Conservation (phyloP, 2,888 invertebrate species). For the Lingula anatina region DNA sequence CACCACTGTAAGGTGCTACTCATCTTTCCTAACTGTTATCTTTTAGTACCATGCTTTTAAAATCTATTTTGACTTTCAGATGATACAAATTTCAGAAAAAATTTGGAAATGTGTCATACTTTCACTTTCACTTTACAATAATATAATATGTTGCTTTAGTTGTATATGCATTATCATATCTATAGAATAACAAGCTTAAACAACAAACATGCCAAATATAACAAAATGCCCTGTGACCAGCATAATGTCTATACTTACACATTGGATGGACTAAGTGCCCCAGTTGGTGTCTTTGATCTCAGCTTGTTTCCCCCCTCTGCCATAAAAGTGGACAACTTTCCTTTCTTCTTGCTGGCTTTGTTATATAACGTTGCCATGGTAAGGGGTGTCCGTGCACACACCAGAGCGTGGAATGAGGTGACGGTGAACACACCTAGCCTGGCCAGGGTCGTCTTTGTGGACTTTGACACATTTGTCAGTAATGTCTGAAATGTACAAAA, state of each 20-base stretch:
- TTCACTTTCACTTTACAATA: too few species aligned
- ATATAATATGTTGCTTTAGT: too few species aligned
- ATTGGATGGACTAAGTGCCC: constrained; percentile 8
- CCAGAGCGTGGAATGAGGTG: constrained; percentile 95
- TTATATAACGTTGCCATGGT: constrained; percentile 21
- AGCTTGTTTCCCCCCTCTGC: constrained; percentile 14
- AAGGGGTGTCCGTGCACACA: constrained; percentile 85
- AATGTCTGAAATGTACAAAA: constrained; percentile 69
- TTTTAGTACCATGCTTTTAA: too few species aligned
- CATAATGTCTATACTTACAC: background rate
- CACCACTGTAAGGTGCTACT: too few species aligned
- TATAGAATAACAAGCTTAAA: too few species aligned
- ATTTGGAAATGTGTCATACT: too few species aligned
- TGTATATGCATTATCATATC: too few species aligned
- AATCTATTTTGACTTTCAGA: too few species aligned
- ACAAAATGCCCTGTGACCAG: too few species aligned
- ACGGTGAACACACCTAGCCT: constrained; percentile 96
- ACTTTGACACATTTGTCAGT: constrained; percentile 88
- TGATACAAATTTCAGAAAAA: too few species aligned
- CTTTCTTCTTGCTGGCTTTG: constrained; percentile 30
- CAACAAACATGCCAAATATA: too few species aligned
- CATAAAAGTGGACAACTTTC: constrained; percentile 29
- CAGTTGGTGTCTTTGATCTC: constrained; percentile 17
- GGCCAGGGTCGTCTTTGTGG: constrained; percentile 90
- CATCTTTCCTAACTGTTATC: too few species aligned